Percentiles rank a stretch among this genome's conserved stretches.
Conservation (phyloP, 2,888 invertebrate species). For the Pasiphila rectangulata region DNA sequence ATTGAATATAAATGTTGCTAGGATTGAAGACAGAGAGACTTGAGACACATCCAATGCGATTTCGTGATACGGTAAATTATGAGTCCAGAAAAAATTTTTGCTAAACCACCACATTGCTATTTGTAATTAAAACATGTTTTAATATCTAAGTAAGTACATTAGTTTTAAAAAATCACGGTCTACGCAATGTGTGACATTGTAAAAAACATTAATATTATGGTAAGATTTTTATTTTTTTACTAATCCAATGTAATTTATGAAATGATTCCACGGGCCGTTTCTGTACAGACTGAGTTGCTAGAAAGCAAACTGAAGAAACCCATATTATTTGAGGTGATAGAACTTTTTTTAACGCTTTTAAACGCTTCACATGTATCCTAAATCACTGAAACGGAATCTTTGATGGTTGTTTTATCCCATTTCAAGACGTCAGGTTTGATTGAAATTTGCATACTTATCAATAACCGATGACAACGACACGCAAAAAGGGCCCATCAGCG, state of each 20-base stretch:
- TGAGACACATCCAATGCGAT: background rate
- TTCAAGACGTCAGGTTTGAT: too few relatives aligned
- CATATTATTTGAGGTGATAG: too few relatives aligned
- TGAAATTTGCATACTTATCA: too few relatives aligned
- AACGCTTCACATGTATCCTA: too few relatives aligned
- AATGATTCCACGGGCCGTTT: constrained; percentile 10
- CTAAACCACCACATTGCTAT: constrained; percentile 13
- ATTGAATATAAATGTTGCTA: too few relatives aligned
- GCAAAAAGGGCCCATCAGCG: too few relatives aligned
- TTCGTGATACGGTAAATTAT: background rate
- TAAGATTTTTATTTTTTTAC: constrained; percentile 45
- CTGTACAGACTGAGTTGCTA: constrained; percentile 45
- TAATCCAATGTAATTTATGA: constrained; percentile 32
- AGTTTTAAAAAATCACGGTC: constrained; percentile 40
- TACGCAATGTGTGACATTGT: constrained; percentile 58
- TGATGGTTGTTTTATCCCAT: too few relatives aligned
- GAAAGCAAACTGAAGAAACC: too few relatives aligned
- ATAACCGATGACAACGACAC: too few relatives aligned
- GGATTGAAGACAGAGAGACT: background rate
- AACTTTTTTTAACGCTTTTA: too few relatives aligned
- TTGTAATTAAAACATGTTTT: constrained; percentile 18
- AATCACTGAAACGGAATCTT: too few relatives aligned
- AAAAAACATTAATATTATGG: constrained; percentile 27
- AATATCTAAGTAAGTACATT: constrained; percentile 46
- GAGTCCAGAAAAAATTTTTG: constrained; percentile 9